Base-by-base conservation (phyloP, 2,888 invertebrate species). In the Melanostoma scalare region DNA sequence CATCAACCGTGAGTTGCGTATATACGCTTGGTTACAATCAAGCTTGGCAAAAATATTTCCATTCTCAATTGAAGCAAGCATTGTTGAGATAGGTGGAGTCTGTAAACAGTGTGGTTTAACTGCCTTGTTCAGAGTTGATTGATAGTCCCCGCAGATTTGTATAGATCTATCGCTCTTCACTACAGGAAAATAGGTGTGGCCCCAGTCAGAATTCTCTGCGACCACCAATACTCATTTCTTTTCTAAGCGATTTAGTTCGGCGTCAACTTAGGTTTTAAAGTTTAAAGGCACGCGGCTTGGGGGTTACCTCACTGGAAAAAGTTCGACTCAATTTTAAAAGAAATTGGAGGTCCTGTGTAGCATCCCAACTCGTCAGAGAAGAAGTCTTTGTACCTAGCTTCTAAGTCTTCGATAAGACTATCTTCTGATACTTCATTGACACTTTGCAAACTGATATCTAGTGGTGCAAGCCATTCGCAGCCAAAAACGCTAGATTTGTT, bases 21-120 rank as follows among this genome's bases (percentile, higher is more conserved):
- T 87, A 81, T 89, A 91, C 3, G 89, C 89, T 55, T 89, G 87
- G 1, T 86, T 75, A 4, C 90, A 79, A 75, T 91, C 90, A 6
- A 91, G 82, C 80, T 89, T 89, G 6, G 88, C 86, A 85, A 90
- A 90, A 33, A 85, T 63, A 38, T 79, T 86, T 10, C 89, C 89
- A 35, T 87, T 88, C 61, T 72, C 63, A 30, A 88, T 86, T 48
- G 38, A 68, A 30, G 71, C 52, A 20, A 20, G 20, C n/a, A n/a
- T n/a, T n/a, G n/a, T n/a, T n/a, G n/a, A n/a, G n/a, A n/a, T n/a
- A n/a, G n/a, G n/a, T n/a, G n/a, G n/a, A n/a, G n/a, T n/a, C n/a
- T n/a, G n/a, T n/a, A n/a, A n/a, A n/a, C n/a, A n/a, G 20, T 20
- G 1, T 20, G 1, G 20, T 20, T 20, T 20, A 20, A 20, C 20